phyloP scores from a whole-genome alignment of 2,888 invertebrate species.

The Pristionchus entomophagus region DNA sequence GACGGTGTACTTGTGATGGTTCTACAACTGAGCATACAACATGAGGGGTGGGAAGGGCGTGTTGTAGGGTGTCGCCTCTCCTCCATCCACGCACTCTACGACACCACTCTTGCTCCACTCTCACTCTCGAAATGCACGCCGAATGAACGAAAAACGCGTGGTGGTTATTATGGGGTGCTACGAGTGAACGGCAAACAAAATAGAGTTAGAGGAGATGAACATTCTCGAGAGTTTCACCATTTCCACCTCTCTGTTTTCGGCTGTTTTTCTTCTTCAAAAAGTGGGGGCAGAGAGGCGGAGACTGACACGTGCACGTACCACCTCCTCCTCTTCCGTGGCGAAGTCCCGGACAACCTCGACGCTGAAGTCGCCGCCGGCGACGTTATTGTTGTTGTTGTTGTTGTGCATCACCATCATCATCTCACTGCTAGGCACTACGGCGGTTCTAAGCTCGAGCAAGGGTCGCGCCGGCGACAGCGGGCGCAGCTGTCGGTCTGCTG shows the following conservation, averaged over 20 bases:
- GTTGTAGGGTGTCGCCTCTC: no score
- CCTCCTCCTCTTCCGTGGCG: not conserved
- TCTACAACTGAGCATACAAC: slow-evolving; percentile 11
- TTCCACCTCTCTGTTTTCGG: not conserved
- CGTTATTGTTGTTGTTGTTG: slow-evolving; percentile 49
- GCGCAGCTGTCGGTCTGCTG: not conserved
- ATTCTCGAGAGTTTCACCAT: not conserved
- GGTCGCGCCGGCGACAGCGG: slow-evolving; percentile 38
- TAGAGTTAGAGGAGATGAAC: not conserved
- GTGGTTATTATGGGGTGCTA: not conserved
- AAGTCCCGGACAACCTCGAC: not conserved
- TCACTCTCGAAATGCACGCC: not conserved
- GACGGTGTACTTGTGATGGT: not conserved
- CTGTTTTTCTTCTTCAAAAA: not conserved
- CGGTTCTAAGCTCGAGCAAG: slow-evolving; percentile 47
- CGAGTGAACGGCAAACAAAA: not conserved
- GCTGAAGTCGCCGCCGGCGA: slow-evolving; percentile 55
- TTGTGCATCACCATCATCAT: not conserved
- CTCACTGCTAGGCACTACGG: slow-evolving; percentile 37
- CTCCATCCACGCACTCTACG: not conserved
- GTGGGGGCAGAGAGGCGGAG: no score
- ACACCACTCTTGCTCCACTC: slow-evolving; percentile 8
- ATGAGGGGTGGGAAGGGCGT: not conserved
- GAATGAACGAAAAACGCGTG: no score
- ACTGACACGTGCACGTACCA: slow-evolving; percentile 41